Base-by-base conservation (phyloP, 2,113 vertebrate genomes). In the Bambusicola thoracicus region DNA sequence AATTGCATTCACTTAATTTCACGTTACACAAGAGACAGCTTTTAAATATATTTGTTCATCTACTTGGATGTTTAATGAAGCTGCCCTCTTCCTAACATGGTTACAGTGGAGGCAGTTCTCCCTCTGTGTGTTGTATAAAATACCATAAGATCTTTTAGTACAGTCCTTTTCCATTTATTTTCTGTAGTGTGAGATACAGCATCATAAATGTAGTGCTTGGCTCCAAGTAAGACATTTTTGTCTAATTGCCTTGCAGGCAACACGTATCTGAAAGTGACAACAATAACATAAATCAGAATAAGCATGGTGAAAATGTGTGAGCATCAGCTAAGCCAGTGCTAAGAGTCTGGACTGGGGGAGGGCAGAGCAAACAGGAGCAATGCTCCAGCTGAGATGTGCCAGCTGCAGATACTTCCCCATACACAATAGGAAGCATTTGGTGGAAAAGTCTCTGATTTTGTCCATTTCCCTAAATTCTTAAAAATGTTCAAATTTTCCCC, bases 1-100 rank as follows among this genome's bases (percentile, higher is more conserved):
- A 87, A 58, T 62, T 16, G 74, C 58, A 43, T 91, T 86, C 43
- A 25, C 85, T 32, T 93, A 80, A 83, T n/a, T 80, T 66, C 74
- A 56, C 25, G 34, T 76, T 73, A 67, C 78, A 78, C 48, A 82
- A 74, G 91, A 89, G 68, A 55, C 92, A 82, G 46, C 67, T 77
- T 74, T 92, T 77, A 87, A 80, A 79, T 66, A 62, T 63, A 87
- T 92, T 91, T 76, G 72, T 93, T 94, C 65, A 83, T 90, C 89
- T 94, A 68, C 63, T 86, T 63, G 81, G 80, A 80, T 91, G 61
- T 82, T 80, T 96, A 95, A 97, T 90, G 91, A 95, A 92, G 68
- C 55, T 43, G 9, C 76, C 48, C 32, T 32, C 29, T 93, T 93
- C 61, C 62, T 82, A 91, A 89, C 58, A 79, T 80, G 87, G 89